phyloP scores from a whole-genome alignment of 2,888 invertebrate species.

The Esperia sulphurella region DNA sequence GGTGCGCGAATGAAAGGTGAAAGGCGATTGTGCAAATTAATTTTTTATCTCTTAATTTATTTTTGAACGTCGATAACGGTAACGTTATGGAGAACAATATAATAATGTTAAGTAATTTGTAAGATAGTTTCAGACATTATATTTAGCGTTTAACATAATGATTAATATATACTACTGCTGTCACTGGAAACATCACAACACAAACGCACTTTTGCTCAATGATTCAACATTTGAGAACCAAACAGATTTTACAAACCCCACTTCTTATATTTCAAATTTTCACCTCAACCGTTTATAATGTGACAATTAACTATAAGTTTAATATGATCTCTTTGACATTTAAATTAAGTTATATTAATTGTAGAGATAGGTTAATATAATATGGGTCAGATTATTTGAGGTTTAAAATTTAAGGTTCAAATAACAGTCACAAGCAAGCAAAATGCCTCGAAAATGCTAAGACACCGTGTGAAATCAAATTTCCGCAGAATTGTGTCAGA shows the following conservation, averaged over 20 bases:
- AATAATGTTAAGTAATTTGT: constrained; percentile 75
- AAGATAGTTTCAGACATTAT: constrained; percentile 66
- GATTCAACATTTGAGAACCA: background rate
- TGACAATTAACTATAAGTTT: constrained; percentile 73
- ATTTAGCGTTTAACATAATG: constrained; percentile 47
- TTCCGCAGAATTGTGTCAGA: constrained; percentile 37
- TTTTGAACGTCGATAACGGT: constrained; percentile 44
- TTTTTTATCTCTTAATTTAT: constrained; percentile 67
- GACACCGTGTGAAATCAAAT: constrained; percentile 52
- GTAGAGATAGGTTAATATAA: constrained; percentile 29
- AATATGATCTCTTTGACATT: constrained; percentile 76
- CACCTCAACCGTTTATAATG: constrained; percentile 46
- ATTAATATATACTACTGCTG: constrained; percentile 54
- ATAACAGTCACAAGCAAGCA: constrained; percentile 35
- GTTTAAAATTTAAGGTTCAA: constrained; percentile 1
- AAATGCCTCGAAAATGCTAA: constrained; percentile 42
- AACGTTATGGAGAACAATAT: constrained; percentile 43
- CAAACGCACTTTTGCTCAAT: constrained; percentile 30
- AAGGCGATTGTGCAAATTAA: constrained; percentile 60
- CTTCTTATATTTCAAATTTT: constrained; percentile 5
- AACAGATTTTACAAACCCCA: constrained; percentile 6
- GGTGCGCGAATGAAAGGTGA: constrained; percentile 30
- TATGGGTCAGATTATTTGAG: constrained; percentile 21
- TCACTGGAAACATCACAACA: constrained; percentile 52
- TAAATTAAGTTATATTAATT: constrained; percentile 65